These are phyloP conservation scores for Aromia moschata DNA, from an alignment of 2,888 invertebrate genomes.

Conservation along the genomic window DNA sequence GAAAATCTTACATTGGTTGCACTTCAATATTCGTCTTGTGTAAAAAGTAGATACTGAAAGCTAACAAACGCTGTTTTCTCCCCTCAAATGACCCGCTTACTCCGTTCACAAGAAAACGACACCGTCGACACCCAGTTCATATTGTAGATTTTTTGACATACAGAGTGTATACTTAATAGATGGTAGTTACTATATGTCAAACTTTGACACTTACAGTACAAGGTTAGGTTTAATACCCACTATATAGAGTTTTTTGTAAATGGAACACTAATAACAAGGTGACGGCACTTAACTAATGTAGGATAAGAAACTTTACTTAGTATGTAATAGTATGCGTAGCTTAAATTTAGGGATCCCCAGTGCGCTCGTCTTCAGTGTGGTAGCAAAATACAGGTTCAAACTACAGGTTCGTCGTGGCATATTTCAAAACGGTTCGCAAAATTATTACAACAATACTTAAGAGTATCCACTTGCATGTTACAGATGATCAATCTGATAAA, in stretches of 20 bases:
- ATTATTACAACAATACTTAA: conserved; percentile 27
- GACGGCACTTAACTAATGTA: conserved; percentile 63
- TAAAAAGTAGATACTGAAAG: conserved; percentile 14
- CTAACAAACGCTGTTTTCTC: conserved; percentile 9
- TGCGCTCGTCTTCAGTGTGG: conserved; percentile 61
- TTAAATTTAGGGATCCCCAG: conserved; percentile 49
- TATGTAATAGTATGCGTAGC: conserved; percentile 53
- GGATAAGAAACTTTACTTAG: conserved; percentile 58
- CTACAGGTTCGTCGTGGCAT: conserved; percentile 57
- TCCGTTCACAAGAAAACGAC: conserved; percentile 29
- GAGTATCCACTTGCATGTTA: conserved; percentile 13
- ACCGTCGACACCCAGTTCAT: conserved; percentile 29
- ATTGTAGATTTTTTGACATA: conserved; percentile 51
- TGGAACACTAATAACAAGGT: conserved; percentile 62
- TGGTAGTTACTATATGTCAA: conserved; percentile 54
- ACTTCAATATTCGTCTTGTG: not conserved
- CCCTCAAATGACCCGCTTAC: not conserved
- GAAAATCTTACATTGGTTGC: not conserved
- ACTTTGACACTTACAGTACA: conserved; percentile 60
- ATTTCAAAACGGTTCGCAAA: conserved; percentile 53
- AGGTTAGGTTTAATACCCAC: conserved; percentile 58
- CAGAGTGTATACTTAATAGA: conserved; percentile 58
- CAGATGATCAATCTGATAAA: not conserved
- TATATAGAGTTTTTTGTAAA: conserved; percentile 60
- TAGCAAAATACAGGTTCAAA: conserved; percentile 62